A percentile compares a stretch with the other conserved stretches of the same genome.
Evolutionary conservation across 2,888 invertebrate genomes (phyloP).

Genomic region (Xestia sexstrigata): DNA sequence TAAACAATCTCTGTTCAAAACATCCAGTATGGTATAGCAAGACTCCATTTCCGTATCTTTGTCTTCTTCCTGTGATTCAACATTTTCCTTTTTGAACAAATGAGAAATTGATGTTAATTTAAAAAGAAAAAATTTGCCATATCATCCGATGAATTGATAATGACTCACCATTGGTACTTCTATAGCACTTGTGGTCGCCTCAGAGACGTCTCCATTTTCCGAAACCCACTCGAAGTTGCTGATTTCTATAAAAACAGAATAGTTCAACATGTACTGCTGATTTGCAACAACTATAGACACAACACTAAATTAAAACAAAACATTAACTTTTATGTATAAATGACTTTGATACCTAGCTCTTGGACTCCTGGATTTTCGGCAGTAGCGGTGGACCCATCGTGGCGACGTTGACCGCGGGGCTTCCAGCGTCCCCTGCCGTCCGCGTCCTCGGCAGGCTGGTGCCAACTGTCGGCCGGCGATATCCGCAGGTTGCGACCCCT

Average conservation of each 20-base stretch:
- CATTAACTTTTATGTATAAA: not conserved
- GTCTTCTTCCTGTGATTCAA: constrained; percentile 45
- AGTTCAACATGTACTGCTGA: not conserved
- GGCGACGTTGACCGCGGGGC: constrained; percentile 61
- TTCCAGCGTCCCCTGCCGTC: constrained; percentile 83
- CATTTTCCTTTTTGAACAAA: constrained; percentile 43
- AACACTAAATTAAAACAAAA: not conserved
- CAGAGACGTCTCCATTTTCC: constrained; percentile 31
- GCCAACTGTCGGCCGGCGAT: constrained; percentile 91
- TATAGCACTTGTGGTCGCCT: constrained; percentile 56
- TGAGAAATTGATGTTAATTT: constrained; percentile 15
- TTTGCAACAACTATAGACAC: not conserved
- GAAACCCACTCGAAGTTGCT: constrained; percentile 37
- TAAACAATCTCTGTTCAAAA: constrained; percentile 90
- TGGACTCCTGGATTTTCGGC: constrained; percentile 19
- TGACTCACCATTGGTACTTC: constrained; percentile 48
- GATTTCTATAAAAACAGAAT: constrained; percentile 32
- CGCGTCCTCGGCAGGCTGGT: constrained; percentile 89
- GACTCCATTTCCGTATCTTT: constrained; percentile 41
- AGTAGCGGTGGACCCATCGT: constrained; percentile 32
- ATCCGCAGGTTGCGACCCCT: constrained; percentile 85
- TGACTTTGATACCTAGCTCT: constrained; percentile 37
- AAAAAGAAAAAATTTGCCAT: not conserved
- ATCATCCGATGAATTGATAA: not conserved
- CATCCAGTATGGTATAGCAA: constrained; percentile 80